phyloP scores from a whole-genome alignment of 2,888 invertebrate species.

The Diarsia dahlii region DNA sequence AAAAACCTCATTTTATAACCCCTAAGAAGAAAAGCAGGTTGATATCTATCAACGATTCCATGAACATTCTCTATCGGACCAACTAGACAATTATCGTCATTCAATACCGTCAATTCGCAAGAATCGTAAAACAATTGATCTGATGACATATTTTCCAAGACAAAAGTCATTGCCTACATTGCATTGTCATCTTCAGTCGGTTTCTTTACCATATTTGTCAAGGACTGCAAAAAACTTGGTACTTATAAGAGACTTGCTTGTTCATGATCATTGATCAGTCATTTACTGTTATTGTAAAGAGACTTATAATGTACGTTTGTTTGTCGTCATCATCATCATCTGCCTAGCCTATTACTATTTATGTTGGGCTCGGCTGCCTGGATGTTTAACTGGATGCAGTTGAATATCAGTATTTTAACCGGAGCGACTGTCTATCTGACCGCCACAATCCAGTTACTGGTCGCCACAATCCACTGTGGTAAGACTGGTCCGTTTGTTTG shows the following conservation, averaged over 20 bases:
- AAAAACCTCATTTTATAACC: not conserved
- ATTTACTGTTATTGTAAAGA: not conserved
- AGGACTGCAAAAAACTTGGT: slow-evolving; percentile 26
- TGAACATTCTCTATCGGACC: slow-evolving; percentile 29
- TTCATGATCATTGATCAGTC: slow-evolving; percentile 25
- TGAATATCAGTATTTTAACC: not conserved
- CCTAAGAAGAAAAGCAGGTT: slow-evolving; percentile 25
- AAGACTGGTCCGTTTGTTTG: slow-evolving; percentile 19
- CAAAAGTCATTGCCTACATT: slow-evolving; percentile 30
- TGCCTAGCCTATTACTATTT: not conserved
- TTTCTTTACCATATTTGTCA: slow-evolving; percentile 47
- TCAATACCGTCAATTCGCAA: slow-evolving; percentile 37
- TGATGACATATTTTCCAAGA: slow-evolving; percentile 43
- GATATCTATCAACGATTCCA: slow-evolving; percentile 19
- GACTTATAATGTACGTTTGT: slow-evolving; percentile 5
- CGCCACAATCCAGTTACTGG: no score
- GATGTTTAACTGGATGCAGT: not conserved
- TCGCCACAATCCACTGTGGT: no score
- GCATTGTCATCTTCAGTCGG: slow-evolving; percentile 23
- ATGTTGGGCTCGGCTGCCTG: not conserved
- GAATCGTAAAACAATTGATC: slow-evolving; percentile 53
- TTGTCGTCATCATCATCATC: slow-evolving; percentile 7
- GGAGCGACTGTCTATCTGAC: no score
- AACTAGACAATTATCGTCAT: slow-evolving; percentile 42
- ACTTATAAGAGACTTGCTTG: not conserved